Evolutionary conservation across 2,113 vertebrate species (phyloP).

Genomic region (Carettochelys insculpta): DNA sequence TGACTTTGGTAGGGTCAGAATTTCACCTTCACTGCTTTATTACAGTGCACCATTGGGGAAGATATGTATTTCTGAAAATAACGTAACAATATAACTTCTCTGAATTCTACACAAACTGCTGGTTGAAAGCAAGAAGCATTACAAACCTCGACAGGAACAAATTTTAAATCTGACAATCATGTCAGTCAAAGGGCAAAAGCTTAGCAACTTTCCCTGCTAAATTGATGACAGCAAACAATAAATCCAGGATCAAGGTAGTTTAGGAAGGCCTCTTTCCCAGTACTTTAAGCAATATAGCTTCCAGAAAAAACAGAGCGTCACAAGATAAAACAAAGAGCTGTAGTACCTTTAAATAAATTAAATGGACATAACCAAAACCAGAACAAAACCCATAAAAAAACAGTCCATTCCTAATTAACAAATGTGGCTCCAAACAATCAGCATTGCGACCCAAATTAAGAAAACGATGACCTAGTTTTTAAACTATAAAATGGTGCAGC

Average conservation of each 20-base stretch:
- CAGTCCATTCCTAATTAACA: not conserved
- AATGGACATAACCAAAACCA: not conserved
- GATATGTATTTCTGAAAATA: constrained; percentile 2
- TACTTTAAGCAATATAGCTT: constrained; percentile 10
- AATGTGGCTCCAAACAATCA: not conserved
- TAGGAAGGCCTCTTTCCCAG: constrained; percentile 6
- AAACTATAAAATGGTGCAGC: not conserved
- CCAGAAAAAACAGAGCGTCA: not conserved
- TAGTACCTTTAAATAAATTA: not conserved
- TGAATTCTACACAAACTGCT: constrained; percentile 19
- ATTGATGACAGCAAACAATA: constrained; percentile 51
- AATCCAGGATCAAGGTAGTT: constrained; percentile 48
- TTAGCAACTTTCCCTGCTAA: constrained; percentile 61
- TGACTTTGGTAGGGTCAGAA: not conserved
- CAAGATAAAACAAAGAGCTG: not conserved
- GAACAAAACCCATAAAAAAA: not conserved
- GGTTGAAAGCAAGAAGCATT: constrained; percentile 45
- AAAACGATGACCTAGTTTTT: not conserved
- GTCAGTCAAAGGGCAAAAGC: constrained; percentile 55
- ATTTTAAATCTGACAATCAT: constrained; percentile 61
- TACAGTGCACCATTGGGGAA: not conserved
- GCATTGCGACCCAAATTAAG: not conserved
- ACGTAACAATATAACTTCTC: constrained; percentile 33
- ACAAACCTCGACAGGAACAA: constrained; percentile 47
- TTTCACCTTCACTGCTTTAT: not conserved